Base-by-base conservation (phyloP, 2,888 invertebrate species). In the Orgyia antiqua region DNA sequence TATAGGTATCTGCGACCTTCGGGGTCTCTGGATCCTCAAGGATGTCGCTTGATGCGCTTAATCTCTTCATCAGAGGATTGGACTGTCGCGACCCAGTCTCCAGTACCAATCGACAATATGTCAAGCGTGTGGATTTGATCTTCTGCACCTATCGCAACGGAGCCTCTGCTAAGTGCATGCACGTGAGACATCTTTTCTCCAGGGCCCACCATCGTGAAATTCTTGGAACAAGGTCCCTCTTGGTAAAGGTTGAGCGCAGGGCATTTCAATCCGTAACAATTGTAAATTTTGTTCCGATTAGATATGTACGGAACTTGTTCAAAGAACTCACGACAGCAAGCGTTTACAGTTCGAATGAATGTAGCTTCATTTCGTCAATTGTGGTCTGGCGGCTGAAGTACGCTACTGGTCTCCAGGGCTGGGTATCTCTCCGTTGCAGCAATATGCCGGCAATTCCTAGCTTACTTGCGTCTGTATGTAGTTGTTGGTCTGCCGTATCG, bases 401-500 rank as follows among this genome's bases (percentile, higher is more conserved):
- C 0, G 55, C 43, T 4, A 55, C 43, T 0, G 46, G 40, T 26
- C 24, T 29, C 7, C 45, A 21, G 0, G 10, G 1, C 4, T 33
- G 31, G 2, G 39, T 21, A 0, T 10, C 24, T 2, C 40, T 29
- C 0, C 36, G 13, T 30, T 68, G 69, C 24, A 70, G 27, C 0
- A 73, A 19, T 5, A 51, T 39, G 5, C 45, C 51, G 5, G 43
- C 47, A 5, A 46, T n/a, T n/a, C 68, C 68, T 0, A 40, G n/a
- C 9, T 53, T 43, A 13, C 62, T 57, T 0, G 69, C 68, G 28
- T 71, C 70, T 0, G 68, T 70, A 15, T 71, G 69, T 1, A 67
- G 27, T 15, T 68, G 31, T 33, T 52, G 58, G 13, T 51, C 41
- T 2, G 34, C 28, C 0, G 24, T 27, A 1, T 49, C 46, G 10